Evolutionary conservation across 2,888 invertebrate species (phyloP), one percentile per base, ranked within the genome.

Genomic region (Oasisia sp.): DNA sequence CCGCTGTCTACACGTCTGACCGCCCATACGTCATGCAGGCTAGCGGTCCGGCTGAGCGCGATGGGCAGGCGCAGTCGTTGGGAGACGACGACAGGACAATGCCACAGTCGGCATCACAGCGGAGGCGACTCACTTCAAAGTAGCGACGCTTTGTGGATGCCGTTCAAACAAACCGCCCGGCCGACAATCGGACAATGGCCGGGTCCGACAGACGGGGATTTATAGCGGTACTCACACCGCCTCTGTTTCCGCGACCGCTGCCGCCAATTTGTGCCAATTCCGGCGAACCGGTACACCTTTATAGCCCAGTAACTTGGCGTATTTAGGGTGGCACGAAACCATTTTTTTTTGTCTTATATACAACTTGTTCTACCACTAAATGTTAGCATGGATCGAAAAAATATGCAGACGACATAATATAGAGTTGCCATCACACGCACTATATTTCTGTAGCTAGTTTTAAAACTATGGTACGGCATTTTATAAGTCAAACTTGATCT

Each of bases 241-340:
- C 27, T n/a, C 19, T 19, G 74, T 74, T 74, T 74, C 74, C n/a
- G 19, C 74, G 19, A 74, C n/a, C 74, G 74, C 74, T 74, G 74
- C 74, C 74, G 74, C 74, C 74, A 74, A 74, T 74, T 74, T 74
- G 74, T 14, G 74, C n/a, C 27, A 74, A 74, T 74, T 74, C 74
- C 74, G 74, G 74, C 74, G 74, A 74, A 74, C 74, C 19, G n/a
- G n/a, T 74, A 19, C 5, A 74, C 74, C 14, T n/a, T 50, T 50
- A 50, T 50, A 50, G 50, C 50, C 50, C 14, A 50, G 50, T 50
- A 50, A 50, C 50, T 50, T 50, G 50, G 50, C 50, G 14, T 50
- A 50, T 50, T 50, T 8, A 50, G 14, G 50, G 50, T 38, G 50
- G 14, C 74, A 74, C 7, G 5, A 74, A 19, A 19, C 27, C 74